Evolutionary conservation across 2,113 vertebrate species (phyloP).

Genomic region (Pterocles orientalis): DNA sequence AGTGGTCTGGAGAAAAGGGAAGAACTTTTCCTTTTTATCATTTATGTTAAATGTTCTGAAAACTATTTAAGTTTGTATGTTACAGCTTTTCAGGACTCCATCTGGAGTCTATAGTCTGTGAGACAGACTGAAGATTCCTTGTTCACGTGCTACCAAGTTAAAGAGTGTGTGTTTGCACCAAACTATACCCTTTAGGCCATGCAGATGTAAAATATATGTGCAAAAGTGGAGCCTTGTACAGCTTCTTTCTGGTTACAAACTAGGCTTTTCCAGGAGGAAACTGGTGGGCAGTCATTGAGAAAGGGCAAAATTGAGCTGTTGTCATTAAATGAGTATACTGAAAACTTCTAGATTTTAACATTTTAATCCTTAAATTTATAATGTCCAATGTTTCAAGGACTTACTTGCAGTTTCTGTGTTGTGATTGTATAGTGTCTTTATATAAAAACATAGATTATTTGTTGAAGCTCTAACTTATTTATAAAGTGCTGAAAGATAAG

Average conservation of each 20-base stretch:
- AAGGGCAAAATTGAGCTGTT: neutral
- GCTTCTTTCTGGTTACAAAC: neutral
- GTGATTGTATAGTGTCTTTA: neutral
- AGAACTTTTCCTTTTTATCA: neutral
- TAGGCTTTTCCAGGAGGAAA: neutral
- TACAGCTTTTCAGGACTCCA: neutral
- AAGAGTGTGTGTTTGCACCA: neutral
- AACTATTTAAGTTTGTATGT: neutral
- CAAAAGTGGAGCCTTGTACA: neutral
- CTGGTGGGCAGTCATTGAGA: neutral
- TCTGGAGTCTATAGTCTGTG: neutral
- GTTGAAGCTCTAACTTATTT: neutral
- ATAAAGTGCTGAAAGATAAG: neutral
- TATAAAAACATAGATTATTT: neutral
- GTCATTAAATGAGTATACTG: neutral
- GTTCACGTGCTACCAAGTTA: neutral
- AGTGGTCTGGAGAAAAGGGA: neutral
- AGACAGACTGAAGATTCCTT: neutral
- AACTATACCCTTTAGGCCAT: neutral
- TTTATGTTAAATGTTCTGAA: neutral
- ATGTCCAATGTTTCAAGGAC: neutral
- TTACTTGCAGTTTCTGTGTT: neutral
- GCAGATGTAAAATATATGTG: neutral
- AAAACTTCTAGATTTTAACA: neutral
- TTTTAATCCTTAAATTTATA: neutral